Evolutionary conservation across 2,888 invertebrate genomes (phyloP).

Genomic region (Tuta absoluta): DNA sequence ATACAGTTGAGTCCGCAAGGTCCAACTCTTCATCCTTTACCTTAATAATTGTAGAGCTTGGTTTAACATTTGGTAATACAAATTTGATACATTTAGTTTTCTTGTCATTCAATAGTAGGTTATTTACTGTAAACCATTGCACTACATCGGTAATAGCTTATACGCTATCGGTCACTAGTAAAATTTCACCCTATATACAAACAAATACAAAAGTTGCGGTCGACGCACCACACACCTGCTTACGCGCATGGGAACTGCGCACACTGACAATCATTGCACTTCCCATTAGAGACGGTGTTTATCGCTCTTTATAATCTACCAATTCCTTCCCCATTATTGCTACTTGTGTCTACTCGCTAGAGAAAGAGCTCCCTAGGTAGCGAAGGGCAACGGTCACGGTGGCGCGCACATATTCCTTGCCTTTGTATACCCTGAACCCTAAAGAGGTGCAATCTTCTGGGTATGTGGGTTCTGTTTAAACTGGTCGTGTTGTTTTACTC

Average conservation of each 20-base stretch:
- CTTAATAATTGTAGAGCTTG: too few relatives aligned
- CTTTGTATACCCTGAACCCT: neutral
- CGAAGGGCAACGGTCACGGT: slow-evolving; percentile 23
- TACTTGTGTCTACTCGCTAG: neutral
- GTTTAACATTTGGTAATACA: too few relatives aligned
- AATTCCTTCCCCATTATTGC: neutral
- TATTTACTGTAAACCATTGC: too few relatives aligned
- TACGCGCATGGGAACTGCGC: neutral
- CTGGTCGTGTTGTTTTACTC: neutral
- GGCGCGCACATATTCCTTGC: neutral
- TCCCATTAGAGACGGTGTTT: neutral
- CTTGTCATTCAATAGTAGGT: too few relatives aligned
- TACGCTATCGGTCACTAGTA: too few relatives aligned
- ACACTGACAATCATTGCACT: slow-evolving; percentile 1
- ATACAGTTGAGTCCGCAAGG: too few relatives aligned
- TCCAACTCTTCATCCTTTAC: too few relatives aligned
- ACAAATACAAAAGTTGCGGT: neutral
- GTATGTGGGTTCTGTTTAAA: neutral
- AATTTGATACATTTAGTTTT: too few relatives aligned
- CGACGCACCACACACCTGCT: neutral
- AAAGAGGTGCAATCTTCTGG: neutral
- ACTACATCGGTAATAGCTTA: too few relatives aligned
- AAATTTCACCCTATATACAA: too few relatives aligned
- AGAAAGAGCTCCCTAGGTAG: slow-evolving; percentile 19
- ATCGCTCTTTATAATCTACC: slow-evolving; percentile 8